Evolutionary conservation across 2,888 invertebrate genomes (phyloP), one percentile per base, ranked within the genome.

Genomic region (Spicauda simplicius): DNA sequence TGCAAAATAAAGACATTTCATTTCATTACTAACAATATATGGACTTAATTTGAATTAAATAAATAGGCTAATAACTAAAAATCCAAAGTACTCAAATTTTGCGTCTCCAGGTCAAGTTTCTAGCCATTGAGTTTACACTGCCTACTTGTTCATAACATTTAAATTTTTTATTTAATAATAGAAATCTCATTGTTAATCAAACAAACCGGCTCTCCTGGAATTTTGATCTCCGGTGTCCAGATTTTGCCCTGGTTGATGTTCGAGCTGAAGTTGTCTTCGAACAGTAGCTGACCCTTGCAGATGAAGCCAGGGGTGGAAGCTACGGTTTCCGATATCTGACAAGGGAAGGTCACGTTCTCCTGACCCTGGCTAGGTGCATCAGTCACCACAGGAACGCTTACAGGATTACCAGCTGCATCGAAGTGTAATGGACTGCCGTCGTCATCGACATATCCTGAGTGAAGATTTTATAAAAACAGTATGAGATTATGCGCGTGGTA

Each of bases 191-290:
- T 25, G 25, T 25, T 2, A 25, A 25, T 37, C 11, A 37, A 37
- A 77, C 91, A 90, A 84, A 96, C 96, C 64, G 96, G 96, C 70
- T 91, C 91, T 0, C 91, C 93, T 14, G 95, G 91, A 78, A 95
- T 95, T 77, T 90, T 94, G 69, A 94, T 91, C 74, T 95, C 93
- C 14, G 92, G 87, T 8, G 87, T 93, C 95, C 95, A 96, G 30
- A 88, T 83, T n/a, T 88, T 88, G 0, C 90, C 87, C 68, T 94
- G 90, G 0, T 90, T 82, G 11, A 88, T 76, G 0, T 75, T 77
- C 6, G 76, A 74, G 63, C 93, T 88, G 74, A 96, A 96, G 59
- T 94, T 90, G 25, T 96, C 96, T 69, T 94, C 88, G 69, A 96
- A 96, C 37, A 97, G 85, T 41, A 95, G 79, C 72, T 94, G 93